Evolutionary conservation across 1,140 invertebrate genomes (phyloP).

Genomic region (Andrena cerasifolii): DNA sequence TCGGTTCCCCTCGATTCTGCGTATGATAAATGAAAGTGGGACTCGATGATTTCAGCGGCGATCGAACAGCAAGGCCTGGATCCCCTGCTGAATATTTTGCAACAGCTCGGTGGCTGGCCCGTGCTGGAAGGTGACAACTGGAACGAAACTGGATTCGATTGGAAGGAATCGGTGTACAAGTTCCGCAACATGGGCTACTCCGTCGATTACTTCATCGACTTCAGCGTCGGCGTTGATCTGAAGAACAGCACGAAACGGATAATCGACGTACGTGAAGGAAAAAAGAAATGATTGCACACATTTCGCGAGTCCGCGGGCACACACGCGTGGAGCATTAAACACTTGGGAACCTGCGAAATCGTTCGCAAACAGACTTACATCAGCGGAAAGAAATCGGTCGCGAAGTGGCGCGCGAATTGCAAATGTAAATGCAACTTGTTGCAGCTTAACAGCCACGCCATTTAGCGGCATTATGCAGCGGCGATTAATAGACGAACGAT

Average conservation of each 20-base stretch:
- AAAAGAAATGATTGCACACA: neutral
- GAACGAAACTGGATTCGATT: slow-evolving; percentile 88
- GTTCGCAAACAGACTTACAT: neutral
- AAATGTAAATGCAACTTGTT: neutral
- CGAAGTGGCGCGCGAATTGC: neutral
- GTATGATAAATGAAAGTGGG: neutral
- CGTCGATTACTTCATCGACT: slow-evolving; percentile 96
- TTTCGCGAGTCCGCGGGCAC: too few species aligned
- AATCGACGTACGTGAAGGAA: slow-evolving; percentile 89
- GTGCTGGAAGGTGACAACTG: slow-evolving; percentile 90
- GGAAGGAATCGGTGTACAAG: slow-evolving; percentile 91
- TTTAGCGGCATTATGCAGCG: neutral
- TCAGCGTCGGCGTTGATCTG: slow-evolving; percentile 94
- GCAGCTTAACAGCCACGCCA: too few species aligned
- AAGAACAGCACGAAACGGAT: slow-evolving; percentile 93
- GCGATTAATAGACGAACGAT: neutral
- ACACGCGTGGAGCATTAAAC: too few species aligned
- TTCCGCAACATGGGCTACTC: slow-evolving; percentile 91
- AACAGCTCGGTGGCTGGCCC: slow-evolving; percentile 94
- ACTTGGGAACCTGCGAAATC: too few species aligned
- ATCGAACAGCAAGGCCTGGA: slow-evolving; percentile 89
- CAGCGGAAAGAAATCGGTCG: neutral
- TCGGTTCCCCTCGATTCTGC: too few species aligned
- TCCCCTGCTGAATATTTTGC: slow-evolving; percentile 88
- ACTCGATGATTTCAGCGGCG: slow-evolving; percentile 80